phyloP scores from a whole-genome alignment of 2,888 invertebrate species.

The Rhorus exstirpatorius region DNA sequence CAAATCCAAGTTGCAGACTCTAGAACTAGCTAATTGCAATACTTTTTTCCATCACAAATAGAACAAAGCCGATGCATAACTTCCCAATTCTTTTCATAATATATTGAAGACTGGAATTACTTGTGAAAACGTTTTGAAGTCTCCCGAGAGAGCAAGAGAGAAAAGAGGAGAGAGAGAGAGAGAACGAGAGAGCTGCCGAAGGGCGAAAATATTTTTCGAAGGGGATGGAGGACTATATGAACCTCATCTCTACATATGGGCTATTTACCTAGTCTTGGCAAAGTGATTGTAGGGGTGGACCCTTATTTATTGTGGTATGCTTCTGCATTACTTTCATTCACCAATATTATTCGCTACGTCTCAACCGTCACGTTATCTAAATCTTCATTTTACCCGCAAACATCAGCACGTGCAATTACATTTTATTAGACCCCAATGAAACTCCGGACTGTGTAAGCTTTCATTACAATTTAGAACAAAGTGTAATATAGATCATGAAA shows the following conservation, averaged over 20 bases:
- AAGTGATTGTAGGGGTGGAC: slow-evolving; percentile 26
- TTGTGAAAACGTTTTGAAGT: slow-evolving; percentile 25
- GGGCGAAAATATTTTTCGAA: slow-evolving; percentile 34
- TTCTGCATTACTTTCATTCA: slow-evolving; percentile 18
- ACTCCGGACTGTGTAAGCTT: neutral
- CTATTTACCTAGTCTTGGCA: slow-evolving; percentile 15
- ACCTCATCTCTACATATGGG: slow-evolving; percentile 9
- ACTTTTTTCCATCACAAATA: slow-evolving; percentile 50
- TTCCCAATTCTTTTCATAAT: slow-evolving; percentile 9
- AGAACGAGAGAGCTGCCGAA: neutral
- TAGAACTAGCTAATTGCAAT: slow-evolving; percentile 72
- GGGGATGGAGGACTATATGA: neutral
- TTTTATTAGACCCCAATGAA: neutral
- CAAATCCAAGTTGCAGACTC: neutral
- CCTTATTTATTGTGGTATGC: slow-evolving; percentile 53
- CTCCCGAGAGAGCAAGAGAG: neutral
- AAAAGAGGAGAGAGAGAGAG: neutral
- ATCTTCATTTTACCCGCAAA: slow-evolving; percentile 15
- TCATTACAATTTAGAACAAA: neutral
- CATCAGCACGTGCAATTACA: slow-evolving; percentile 14
- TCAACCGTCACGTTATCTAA: slow-evolving; percentile 1
- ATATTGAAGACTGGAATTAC: slow-evolving; percentile 4
- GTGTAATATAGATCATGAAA: neutral
- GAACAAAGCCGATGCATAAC: slow-evolving; percentile 64
- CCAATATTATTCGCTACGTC: slow-evolving; percentile 23